phyloP scores from a whole-genome alignment of 2,888 invertebrate genomes.

The Syrista parreyssii region DNA sequence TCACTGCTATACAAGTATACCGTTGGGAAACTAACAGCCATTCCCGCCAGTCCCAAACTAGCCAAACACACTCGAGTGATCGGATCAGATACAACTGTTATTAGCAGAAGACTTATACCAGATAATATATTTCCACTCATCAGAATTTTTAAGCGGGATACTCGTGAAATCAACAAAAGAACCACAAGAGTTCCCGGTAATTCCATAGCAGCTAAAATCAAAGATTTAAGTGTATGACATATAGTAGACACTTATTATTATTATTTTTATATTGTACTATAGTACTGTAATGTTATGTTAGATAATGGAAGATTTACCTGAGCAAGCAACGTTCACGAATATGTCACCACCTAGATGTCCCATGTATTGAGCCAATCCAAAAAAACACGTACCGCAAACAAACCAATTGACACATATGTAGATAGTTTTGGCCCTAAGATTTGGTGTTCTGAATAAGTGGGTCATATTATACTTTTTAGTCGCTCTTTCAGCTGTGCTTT shows the following conservation, averaged over 20 bases:
- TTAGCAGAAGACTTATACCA: conserved; percentile 48
- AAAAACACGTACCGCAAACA: conserved; percentile 70
- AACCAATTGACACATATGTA: conserved; percentile 68
- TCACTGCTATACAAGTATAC: conserved; percentile 91
- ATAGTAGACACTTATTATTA: background rate
- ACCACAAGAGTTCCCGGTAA: conserved; percentile 58
- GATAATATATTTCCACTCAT: conserved; percentile 55
- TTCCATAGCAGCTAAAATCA: conserved; percentile 53
- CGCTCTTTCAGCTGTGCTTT: conserved; percentile 63
- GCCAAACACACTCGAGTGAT: conserved; percentile 73
- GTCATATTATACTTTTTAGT: conserved; percentile 62
- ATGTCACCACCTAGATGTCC: conserved; percentile 68
- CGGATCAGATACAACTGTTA: conserved; percentile 41
- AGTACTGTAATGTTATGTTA: background rate
- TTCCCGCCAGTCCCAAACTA: conserved; percentile 81
- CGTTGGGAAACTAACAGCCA: conserved; percentile 86
- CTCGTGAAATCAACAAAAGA: conserved; percentile 54
- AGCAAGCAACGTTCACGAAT: conserved; percentile 69
- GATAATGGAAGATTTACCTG: conserved; percentile 60
- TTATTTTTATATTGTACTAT: background rate
- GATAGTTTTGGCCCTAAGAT: conserved; percentile 61
- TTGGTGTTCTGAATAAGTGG: conserved; percentile 61
- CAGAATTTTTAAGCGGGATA: conserved; percentile 58
- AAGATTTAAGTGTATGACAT: background rate
- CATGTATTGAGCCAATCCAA: conserved; percentile 70